A percentile compares a stretch with the other conserved stretches of the same genome.
phyloP scores from a whole-genome alignment of 2,888 invertebrate genomes.

The Cheilosia scutellata region DNA sequence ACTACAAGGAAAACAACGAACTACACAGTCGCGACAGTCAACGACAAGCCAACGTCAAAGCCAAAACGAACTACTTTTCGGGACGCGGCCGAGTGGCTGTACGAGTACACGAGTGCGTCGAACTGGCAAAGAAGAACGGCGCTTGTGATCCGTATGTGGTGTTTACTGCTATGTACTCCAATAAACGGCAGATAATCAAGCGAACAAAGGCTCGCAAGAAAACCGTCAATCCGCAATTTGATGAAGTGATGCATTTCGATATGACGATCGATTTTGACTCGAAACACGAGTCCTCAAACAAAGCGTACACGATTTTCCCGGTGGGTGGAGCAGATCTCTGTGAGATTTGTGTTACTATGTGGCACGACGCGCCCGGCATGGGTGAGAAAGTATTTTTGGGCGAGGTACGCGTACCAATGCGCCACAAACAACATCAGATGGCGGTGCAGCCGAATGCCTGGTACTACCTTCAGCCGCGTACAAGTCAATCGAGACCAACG shows the following conservation, averaged over 20 bases:
- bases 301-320: slow-evolving; percentile 86
- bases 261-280: slow-evolving; percentile 86
- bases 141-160: slow-evolving; percentile 96
- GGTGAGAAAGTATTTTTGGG: slow-evolving; percentile 93
- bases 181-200: slow-evolving; percentile 91
- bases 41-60: slow-evolving; percentile 40
- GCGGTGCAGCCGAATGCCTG: slow-evolving; percentile 89
- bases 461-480: slow-evolving; percentile 90
- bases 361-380: slow-evolving; percentile 92
- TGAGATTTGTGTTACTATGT: slow-evolving; percentile 92
- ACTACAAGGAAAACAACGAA: slow-evolving; percentile 83
- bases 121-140: slow-evolving; percentile 94
- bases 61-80: slow-evolving; percentile 56
- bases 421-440: slow-evolving; percentile 87
- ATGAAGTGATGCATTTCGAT: slow-evolving; percentile 93
- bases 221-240: slow-evolving; percentile 94
- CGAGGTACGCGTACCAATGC: slow-evolving; percentile 92
- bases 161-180: slow-evolving; percentile 91
- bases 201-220: slow-evolving; percentile 95
- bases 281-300: slow-evolving; percentile 79
- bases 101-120: slow-evolving; percentile 92
- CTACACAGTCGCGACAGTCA: slow-evolving; percentile 78
- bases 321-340: slow-evolving; percentile 89
- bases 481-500: slow-evolving; percentile 86
- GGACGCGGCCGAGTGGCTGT: slow-evolving; percentile 84